Percentiles rank a stretch among this genome's conserved stretches.
Conservation (phyloP, 1,140 invertebrate genomes). For the Drosophila micromelanica region DNA sequence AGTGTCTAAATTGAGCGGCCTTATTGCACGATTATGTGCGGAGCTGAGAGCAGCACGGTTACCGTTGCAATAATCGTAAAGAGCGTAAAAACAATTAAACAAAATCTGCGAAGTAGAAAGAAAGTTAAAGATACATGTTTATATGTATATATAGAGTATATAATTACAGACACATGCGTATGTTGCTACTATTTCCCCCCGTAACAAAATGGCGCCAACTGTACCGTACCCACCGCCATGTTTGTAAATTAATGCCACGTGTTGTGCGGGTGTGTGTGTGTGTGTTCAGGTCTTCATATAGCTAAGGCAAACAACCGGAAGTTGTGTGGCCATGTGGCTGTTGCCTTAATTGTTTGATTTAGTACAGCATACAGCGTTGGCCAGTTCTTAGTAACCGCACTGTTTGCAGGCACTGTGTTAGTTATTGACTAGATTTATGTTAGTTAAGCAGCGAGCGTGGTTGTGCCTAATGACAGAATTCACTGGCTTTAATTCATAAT, state of each 20-base stretch:
- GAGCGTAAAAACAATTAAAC: conserved; percentile 97
- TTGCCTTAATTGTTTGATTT: conserved; percentile 72
- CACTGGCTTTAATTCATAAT: not conserved
- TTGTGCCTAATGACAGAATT: not conserved
- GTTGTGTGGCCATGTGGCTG: conserved; percentile 56
- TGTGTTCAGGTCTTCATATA: not conserved
- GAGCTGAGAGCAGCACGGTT: conserved; percentile 96
- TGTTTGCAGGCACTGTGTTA: conserved; percentile 20
- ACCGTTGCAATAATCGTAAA: conserved; percentile 98
- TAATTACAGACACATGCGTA: conserved; percentile 3
- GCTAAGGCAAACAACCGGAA: conserved; percentile 59
- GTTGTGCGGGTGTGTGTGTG: conserved; percentile 9
- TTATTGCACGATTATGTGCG: conserved; percentile 98
- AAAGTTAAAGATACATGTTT: conserved; percentile 10
- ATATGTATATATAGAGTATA: not conserved
- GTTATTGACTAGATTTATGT: conserved; percentile 11
- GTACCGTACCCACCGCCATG: conserved; percentile 27
- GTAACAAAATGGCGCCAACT: conserved; percentile 51
- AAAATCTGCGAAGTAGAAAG: conserved; percentile 89
- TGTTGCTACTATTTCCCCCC: not conserved
- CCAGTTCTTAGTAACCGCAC: conserved; percentile 29
- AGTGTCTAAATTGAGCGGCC: conserved; percentile 72
- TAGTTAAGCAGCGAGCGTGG: not conserved
- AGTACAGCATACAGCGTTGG: conserved; percentile 17
- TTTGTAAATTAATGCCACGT: conserved; percentile 61